Conservation (phyloP, 2,888 invertebrate species). For the Thyatira batis region DNA sequence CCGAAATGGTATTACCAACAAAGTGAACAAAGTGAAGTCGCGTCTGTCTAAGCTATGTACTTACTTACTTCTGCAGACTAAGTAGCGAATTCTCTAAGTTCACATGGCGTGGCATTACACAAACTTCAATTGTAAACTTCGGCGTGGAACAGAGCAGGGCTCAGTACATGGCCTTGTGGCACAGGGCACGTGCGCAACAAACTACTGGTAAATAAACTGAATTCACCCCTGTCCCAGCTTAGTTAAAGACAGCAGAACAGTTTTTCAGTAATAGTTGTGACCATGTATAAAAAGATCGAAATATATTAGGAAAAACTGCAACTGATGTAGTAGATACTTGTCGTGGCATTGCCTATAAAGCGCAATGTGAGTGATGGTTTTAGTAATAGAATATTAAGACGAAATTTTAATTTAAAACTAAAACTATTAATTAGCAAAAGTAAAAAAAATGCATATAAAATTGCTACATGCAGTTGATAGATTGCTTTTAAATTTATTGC, state of each 20-base stretch:
- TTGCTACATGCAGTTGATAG: too few species aligned
- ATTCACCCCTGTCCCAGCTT: conserved; percentile 19
- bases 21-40: background rate
- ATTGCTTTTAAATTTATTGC: too few species aligned
- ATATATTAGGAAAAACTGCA: too few species aligned
- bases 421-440: too few species aligned
- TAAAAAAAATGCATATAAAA: too few species aligned
- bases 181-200: conserved; percentile 32
- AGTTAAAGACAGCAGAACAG: conserved; percentile 5
- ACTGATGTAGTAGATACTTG: too few species aligned
- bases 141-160: conserved; percentile 14
- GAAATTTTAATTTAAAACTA: too few species aligned
- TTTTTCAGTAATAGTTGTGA: too few species aligned
- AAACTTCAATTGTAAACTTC: conserved; percentile 50
- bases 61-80: conserved; percentile 13
- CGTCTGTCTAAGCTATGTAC: conserved; percentile 1
- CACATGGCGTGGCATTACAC: conserved; percentile 30
- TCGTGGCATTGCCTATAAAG: too few species aligned
- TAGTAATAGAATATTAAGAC: too few species aligned
- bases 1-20: background rate
- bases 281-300: too few species aligned
- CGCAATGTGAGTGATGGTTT: too few species aligned
- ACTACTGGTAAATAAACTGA: conserved; percentile 36
- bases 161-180: background rate
- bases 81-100: conserved; percentile 25